Evolutionary conservation across 2,797 vertebrate species (phyloP).

Genomic region (Lemur catta): DNA sequence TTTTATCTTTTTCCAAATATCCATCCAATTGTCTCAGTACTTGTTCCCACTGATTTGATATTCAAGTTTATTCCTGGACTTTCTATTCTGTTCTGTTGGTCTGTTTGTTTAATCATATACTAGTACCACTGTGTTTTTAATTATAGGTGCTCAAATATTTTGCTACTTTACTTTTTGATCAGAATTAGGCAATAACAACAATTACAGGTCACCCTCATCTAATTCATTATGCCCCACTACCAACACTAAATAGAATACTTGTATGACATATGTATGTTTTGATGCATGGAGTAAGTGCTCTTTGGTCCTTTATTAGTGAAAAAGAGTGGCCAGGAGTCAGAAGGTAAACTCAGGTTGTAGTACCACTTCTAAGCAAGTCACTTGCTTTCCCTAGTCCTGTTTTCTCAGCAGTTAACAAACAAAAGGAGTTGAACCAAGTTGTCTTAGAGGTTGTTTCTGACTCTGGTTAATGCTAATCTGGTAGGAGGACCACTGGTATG

Average conservation of each 20-base stretch:
- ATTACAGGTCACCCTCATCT: not conserved
- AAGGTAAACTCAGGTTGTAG: not conserved
- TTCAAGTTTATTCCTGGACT: conserved; percentile 40
- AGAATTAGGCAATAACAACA: not conserved
- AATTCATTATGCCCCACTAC: not conserved
- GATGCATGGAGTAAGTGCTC: not conserved
- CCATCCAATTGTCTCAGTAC: not conserved
- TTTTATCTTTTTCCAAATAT: conserved; percentile 45
- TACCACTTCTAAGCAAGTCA: not conserved
- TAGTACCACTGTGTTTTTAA: not conserved
- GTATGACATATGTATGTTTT: not conserved
- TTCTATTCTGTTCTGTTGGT: not conserved
- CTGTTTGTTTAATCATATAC: not conserved
- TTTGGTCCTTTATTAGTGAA: not conserved
- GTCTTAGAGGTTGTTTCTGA: not conserved
- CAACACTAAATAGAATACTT: not conserved
- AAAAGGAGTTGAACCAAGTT: not conserved
- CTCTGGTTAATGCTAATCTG: not conserved
- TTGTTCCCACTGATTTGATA: not conserved
- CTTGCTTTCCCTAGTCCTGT: not conserved
- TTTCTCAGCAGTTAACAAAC: conserved; percentile 8
- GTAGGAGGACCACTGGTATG: not conserved
- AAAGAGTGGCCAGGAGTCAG: not conserved
- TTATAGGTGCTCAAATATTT: conserved; percentile 13
- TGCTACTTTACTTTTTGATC: conserved; percentile 18